Evolutionary conservation across 1,140 invertebrate genomes (phyloP).

Genomic region (Papilio machaon): DNA sequence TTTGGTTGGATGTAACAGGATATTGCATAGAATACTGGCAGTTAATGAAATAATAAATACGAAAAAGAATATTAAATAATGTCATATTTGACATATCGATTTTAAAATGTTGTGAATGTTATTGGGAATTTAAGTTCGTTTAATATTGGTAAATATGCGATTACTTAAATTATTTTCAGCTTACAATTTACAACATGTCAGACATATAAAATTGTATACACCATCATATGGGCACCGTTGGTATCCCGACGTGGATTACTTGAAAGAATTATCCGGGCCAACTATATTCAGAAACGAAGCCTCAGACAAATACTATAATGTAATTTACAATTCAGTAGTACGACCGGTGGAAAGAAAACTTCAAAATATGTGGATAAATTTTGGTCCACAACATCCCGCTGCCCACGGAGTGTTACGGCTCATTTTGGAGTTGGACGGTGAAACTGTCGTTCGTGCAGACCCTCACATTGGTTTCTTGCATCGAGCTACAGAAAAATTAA

Average conservation of each 20-base stretch:
- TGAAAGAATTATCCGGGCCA: slow-evolving; percentile 83
- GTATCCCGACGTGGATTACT: slow-evolving; percentile 80
- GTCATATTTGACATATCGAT: background rate
- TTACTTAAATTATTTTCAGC: slow-evolving; percentile 42
- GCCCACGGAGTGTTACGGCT: slow-evolving; percentile 99
- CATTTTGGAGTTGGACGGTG: slow-evolving; percentile 96
- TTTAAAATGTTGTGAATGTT: slow-evolving; percentile 8
- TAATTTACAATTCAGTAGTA: slow-evolving; percentile 59
- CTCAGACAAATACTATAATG: slow-evolving; percentile 65
- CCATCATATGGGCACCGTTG: slow-evolving; percentile 63
- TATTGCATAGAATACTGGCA: background rate
- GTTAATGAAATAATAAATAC: background rate
- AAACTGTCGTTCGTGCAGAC: slow-evolving; percentile 93
- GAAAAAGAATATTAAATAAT: background rate
- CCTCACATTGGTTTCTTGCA: slow-evolving; percentile 99
- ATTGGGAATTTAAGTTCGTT: background rate
- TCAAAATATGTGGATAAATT: slow-evolving; percentile 94
- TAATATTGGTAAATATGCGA: slow-evolving; percentile 36
- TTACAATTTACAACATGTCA: slow-evolving; percentile 35
- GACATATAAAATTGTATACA: slow-evolving; percentile 47
- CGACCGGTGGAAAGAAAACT: slow-evolving; percentile 85
- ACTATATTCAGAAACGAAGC: slow-evolving; percentile 82
- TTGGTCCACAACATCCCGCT: slow-evolving; percentile 99
- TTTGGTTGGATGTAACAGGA: background rate
- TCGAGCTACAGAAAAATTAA: slow-evolving; percentile 98